Evolutionary conservation across 30 jellyfish, hydroid and myxozoan species (phyloP), one percentile per base, ranked within the genome.

Genomic region (Hydra vulgaris): DNA sequence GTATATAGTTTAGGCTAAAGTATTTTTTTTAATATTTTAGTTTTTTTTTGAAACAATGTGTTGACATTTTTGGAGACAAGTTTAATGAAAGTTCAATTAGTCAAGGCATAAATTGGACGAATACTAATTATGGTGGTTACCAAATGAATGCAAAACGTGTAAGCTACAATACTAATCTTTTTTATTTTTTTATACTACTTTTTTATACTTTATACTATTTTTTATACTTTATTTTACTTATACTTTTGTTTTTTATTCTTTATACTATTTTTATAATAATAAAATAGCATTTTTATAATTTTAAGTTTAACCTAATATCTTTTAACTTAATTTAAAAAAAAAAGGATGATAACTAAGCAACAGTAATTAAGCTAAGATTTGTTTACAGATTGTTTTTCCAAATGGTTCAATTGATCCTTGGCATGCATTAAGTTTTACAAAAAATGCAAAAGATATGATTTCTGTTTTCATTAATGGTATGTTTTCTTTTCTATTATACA

Each of bases 361-460:
- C n/a, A n/a, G n/a, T n/a, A n/a, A n/a, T n/a, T n/a, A n/a, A n/a
- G n/a, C n/a, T n/a, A n/a, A n/a, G n/a, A n/a, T n/a, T n/a, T n/a
- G n/a, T 79, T 81, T 75, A n/a, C 26, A 92, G 98, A 92, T 92
- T 52, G 95, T 92, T 24, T 92, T 92, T 73, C 95, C 96, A 19
- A 92, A 92, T 74, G 98, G 98, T 0, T 84, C 89, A 8, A 92
- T 92, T 18, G 98, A 92, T 71, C 98, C 98, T 19, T 92, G 98
- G 98, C 98, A 92, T 81, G 98, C 98, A 5, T 68, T 92, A 23
- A 84, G 98, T 79, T 83, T 92, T 68, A 87, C 89, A 0, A 74
- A 82, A 17, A 72, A 88, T 21, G 52, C 75, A 17, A 85, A 92
- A 56, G 81, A 79, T 54, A 77, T 92, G 81, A 54, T n/a, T 20